Base-by-base conservation (phyloP, 1,140 invertebrate genomes). In the Heliconius melpomene region DNA sequence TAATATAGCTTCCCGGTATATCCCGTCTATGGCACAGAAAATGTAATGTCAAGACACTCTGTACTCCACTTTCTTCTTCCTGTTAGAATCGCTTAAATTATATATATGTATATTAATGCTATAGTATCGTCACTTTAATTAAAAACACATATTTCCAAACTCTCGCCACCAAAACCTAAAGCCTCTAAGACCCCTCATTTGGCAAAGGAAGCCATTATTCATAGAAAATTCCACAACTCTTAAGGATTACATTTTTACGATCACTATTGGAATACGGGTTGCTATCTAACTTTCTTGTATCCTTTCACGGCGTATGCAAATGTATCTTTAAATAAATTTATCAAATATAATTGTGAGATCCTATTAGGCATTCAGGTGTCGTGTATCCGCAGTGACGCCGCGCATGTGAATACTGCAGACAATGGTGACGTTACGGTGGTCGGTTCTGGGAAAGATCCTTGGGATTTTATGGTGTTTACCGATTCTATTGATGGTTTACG, bases 341-440 rank as follows among this genome's bases (percentile, higher is more conserved):
- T 93, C 92, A 94, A 94, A 94, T 94, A 94, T 94, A 94, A 94
- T 94, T 94, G 93, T 94, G 93, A 89, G 93, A 94, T 85, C 90
- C 81, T 91, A 93, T 93, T 94, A 93, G 79, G 84, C 83, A 94
- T 94, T 93, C 93, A 88, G 80, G 75, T 70, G 87, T 78, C 90
- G 91, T 88, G 91, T 93, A 93, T 93, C 93, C 93, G 93, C 86
- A 88, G 87, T 89, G 82, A 66, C 74, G 84, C 9, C 60, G 79
- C 84, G 91, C 88, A 94, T 94, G 88, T 87, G 88, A 93, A 94
- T 92, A 83, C 76, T 75, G 82, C 76, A 86, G 87, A 94, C 90
- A 93, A 93, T 92, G 86, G 91, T 90, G 87, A 88, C 85, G 89
- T 89, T 91, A 89, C 82, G 93, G 93, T 93, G 93, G 93, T 93